Percentiles rank a stretch among this genome's conserved stretches.
Conservation (phyloP, 2,113 vertebrate genomes). For the Clarias macrocephalus region DNA sequence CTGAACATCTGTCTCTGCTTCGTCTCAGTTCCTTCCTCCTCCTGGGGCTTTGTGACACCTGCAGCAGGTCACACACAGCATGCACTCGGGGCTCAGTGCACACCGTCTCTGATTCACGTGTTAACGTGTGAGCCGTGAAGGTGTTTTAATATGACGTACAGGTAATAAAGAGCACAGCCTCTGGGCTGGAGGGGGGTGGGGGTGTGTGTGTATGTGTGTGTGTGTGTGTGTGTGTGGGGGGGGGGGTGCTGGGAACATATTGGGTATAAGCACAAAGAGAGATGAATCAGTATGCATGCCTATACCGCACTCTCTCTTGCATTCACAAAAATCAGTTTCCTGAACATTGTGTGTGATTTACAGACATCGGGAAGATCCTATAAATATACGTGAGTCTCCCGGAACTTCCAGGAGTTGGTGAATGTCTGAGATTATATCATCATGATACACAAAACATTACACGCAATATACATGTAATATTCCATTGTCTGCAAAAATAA, state of each 20-base stretch:
- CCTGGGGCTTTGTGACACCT: slow-evolving; percentile 9
- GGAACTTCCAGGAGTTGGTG: too few relatives aligned
- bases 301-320: too few relatives aligned
- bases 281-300: too few relatives aligned
- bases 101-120: not conserved
- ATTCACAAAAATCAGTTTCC: too few relatives aligned
- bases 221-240: too few relatives aligned
- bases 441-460: not conserved
- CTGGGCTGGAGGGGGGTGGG: too few relatives aligned
- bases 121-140: not conserved
- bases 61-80: not conserved
- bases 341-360: too few relatives aligned
- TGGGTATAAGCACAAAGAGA: too few relatives aligned
- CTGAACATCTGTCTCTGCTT: slow-evolving; percentile 37
- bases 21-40: slow-evolving; percentile 7
- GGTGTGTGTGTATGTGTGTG: too few relatives aligned
- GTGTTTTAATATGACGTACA: not conserved
- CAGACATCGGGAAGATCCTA: too few relatives aligned
- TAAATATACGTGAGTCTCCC: too few relatives aligned
- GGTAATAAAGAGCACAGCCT: not conserved
- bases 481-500: not conserved
- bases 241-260: too few relatives aligned
- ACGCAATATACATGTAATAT: not conserved
- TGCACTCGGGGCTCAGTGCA: not conserved
- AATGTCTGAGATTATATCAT: not conserved